Evolutionary conservation across 2,797 vertebrate genomes (phyloP), one percentile per base, ranked within the genome.

Genomic region (Austrolebias charrua): DNA sequence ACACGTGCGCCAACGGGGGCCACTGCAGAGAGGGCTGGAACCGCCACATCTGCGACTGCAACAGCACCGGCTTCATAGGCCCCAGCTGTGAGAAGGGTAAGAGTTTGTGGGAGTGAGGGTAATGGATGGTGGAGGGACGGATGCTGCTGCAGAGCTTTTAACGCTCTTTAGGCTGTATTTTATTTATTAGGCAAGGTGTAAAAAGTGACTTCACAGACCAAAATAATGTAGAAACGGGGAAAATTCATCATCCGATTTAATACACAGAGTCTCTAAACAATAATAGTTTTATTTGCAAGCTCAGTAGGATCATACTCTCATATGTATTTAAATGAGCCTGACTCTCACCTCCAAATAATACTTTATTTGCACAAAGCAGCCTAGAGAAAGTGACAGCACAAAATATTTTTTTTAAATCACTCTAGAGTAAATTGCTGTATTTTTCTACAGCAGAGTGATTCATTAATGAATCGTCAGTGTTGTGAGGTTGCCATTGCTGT

Each of bases 1-100:
- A 91, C 8, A 95, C 95, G 0, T 98, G 96, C 12, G 90, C 84
- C 35, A 94, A 96, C 1, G 93, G 94, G 0, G 95, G 94, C 0
- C 70, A 91, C 43, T 98, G 96, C 80, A 88, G 88, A 0, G 96
- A 98, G 69, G 96, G 96, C 53, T 98, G 96, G 96, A 98, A 98
- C 90, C 94, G 96, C 8, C 95, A 95, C 67, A 81, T 97, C 64
- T 98, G 96, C 31, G 95, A 97, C 86, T 98, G 96, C 74, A 83
- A 93, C 0, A 93, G 93, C 44, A 98, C 95, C 0, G 96, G 95
- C 57, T 97, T 91, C 86, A 88, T 95, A 61, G 96, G 96, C 5
- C 87, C 89, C 63, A 93, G 89, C 89, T 98, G 96, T 31, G 95
- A 96, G 84, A 94, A 92, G 71, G 96, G 96, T 97, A 85, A 91